These are phyloP conservation scores for Dipus sagitta DNA, from an alignment of 2,797 vertebrate species.

Conservation along the genomic window DNA sequence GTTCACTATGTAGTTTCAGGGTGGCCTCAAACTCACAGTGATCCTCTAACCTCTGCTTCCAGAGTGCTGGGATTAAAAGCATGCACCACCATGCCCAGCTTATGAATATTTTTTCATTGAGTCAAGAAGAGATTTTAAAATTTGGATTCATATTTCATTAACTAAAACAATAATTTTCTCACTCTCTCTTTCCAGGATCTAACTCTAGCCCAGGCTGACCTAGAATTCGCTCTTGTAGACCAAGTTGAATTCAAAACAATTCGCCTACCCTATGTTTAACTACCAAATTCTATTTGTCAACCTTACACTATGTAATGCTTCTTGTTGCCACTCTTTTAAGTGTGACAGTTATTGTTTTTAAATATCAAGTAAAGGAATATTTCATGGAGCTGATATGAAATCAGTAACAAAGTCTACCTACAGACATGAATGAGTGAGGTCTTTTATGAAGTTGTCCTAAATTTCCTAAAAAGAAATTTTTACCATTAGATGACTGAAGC, in stretches of 20 bases:
- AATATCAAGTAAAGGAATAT: slow-evolving; percentile 55
- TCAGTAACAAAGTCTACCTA: neutral
- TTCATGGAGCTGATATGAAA: neutral
- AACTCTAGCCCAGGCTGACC: no score
- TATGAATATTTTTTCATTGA: neutral
- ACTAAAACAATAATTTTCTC: slow-evolving; percentile 53
- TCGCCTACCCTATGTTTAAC: no score
- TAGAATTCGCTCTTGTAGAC: no score
- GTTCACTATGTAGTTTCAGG: no score
- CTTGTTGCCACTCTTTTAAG: slow-evolving; percentile 62
- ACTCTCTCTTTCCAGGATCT: neutral
- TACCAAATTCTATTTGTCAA: neutral
- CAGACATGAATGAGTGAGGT: neutral
- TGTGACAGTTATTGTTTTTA: slow-evolving; percentile 45
- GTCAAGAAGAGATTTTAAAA: neutral
- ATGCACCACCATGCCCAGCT: no score
- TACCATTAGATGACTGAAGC: neutral
- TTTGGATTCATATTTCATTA: neutral
- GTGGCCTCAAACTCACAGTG: no score
- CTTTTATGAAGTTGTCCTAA: neutral
- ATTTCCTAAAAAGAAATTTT: slow-evolving; percentile 52
- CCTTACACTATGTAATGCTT: slow-evolving; percentile 30
- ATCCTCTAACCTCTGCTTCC: no score
- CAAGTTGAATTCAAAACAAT: no score
- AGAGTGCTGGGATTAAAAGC: no score